Evolutionary conservation across 2,888 invertebrate species (phyloP), one percentile per base, ranked within the genome.

Genomic region (Nipponacmea schrenckii): DNA sequence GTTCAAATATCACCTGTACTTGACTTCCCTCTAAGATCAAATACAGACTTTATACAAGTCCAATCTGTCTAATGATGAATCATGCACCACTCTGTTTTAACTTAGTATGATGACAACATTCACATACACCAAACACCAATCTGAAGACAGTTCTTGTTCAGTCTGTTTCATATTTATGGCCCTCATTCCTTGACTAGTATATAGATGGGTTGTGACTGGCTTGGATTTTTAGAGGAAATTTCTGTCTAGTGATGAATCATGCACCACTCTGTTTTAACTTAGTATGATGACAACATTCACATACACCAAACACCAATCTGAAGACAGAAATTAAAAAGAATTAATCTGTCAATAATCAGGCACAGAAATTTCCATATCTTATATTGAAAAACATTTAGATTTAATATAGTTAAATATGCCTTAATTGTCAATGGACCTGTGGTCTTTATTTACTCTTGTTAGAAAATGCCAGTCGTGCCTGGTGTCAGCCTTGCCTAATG

Each of bases 1-100:
- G 77, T 69, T 78, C 62, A 45, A 71, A 46, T 66, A 50, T 68
- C 20, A 15, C n/a, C 31, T 56, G 15, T 31, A n/a, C 27, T n/a
- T 31, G n/a, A 31, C n/a, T 27, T 64, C 26, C 26, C 10, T 14
- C 10, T 2, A 26, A 45, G 12, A 45, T 20, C 4, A 24, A 24
- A 2, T 27, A 20, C 3, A 24, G 20, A 27, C 64, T 64, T 31
- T 15, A 20, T 20, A 27, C 26, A 27, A 27, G 64, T 64, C 26
- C 26, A 20, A 20, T 12, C 67, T 20, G 69, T 69, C 69, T 73
- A 5, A 39, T 66, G 63, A n/a, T 67, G 67, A 24, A 48, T 12
- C 15, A 48, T 67, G n/a, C 17, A 67, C 48, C 48, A 31, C 31
- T 20, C 27, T 27, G 24, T 20, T 17, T 8, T 31, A 68, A n/a